A percentile compares a stretch with the other conserved stretches of the same genome.
Evolutionary conservation across 2,797 vertebrate species (phyloP).

Genomic region (Gouania willdenowi): DNA sequence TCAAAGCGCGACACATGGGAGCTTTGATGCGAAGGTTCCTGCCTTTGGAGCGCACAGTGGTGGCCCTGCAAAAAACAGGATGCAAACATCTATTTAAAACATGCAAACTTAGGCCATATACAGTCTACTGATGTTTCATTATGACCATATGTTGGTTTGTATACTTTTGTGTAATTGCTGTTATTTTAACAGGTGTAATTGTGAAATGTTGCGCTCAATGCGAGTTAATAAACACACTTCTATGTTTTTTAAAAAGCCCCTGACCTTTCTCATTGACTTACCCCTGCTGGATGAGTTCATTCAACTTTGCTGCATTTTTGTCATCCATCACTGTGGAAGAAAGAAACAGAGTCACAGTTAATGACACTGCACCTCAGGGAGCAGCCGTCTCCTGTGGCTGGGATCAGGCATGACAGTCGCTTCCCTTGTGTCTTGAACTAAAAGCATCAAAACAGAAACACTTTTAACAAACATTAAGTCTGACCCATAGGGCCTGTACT

Average conservation of each 20-base stretch:
- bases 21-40: conserved; percentile 97
- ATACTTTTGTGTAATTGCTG: too few species aligned
- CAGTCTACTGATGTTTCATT: too few species aligned
- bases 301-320: conserved; percentile 95
- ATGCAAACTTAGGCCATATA: too few species aligned
- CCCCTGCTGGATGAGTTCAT: conserved; percentile 97
- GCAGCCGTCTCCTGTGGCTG: conserved; percentile 14
- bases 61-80: too few species aligned
- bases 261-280: conserved; percentile 59
- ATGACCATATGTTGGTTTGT: background rate
- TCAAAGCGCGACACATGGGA: conserved; percentile 95
- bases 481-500: too few species aligned
- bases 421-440: conserved; percentile 23
- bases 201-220: too few species aligned
- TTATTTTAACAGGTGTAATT: too few species aligned
- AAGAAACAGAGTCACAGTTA: conserved; percentile 36
- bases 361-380: conserved; percentile 17
- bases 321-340: conserved; percentile 93
- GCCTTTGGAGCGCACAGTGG: conserved; percentile 95
- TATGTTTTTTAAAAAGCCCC: background rate
- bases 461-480: background rate
- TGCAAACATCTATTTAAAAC: too few species aligned
- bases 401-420: conserved; percentile 20
- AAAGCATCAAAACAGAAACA: conserved; percentile 15
- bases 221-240: background rate